Conservation (phyloP, 2,888 invertebrate species). For the Thysanoteuthis rhombus region DNA sequence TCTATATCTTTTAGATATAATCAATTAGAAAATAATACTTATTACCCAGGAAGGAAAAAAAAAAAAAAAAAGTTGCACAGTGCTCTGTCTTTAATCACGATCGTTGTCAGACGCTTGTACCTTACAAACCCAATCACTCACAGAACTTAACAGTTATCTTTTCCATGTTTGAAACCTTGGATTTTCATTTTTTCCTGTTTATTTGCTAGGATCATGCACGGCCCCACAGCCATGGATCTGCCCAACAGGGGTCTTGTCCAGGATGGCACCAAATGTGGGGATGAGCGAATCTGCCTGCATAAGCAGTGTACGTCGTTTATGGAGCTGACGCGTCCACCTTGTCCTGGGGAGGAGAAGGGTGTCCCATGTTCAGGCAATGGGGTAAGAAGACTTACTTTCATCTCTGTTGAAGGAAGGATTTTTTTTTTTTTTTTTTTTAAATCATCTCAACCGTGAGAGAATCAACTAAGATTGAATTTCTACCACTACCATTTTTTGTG, state of each 20-base stretch:
- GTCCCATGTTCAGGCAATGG: conserved; percentile 94
- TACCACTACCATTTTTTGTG: too few relatives aligned
- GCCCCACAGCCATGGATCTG: conserved; percentile 56
- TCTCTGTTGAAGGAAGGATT: too few relatives aligned
- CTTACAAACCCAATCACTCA: background rate
- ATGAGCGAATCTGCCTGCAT: conserved; percentile 88
- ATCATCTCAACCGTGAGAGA: too few relatives aligned
- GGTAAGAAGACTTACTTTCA: conserved; percentile 72
- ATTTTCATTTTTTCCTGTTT: background rate
- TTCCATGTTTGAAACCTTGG: background rate
- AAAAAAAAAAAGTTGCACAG: too few relatives aligned
- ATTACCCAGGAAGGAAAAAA: too few relatives aligned
- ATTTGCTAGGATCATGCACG: conserved; percentile 55
- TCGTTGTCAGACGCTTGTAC: too few relatives aligned
- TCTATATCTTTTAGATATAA: too few relatives aligned
- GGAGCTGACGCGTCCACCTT: conserved; percentile 45
- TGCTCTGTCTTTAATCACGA: too few relatives aligned
- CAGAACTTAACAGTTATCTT: background rate
- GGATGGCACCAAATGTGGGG: conserved; percentile 94
- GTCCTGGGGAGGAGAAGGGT: conserved; percentile 70
- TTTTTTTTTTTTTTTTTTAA: too few relatives aligned
- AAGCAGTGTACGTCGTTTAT: conserved; percentile 50
- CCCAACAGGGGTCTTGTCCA: conserved; percentile 79
- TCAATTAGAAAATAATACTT: too few relatives aligned
- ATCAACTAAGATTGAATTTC: too few relatives aligned